Base-by-base conservation (phyloP, 30 jellyfish, hydroid and myxozoan genomes). In the Aurelia sp. region DNA sequence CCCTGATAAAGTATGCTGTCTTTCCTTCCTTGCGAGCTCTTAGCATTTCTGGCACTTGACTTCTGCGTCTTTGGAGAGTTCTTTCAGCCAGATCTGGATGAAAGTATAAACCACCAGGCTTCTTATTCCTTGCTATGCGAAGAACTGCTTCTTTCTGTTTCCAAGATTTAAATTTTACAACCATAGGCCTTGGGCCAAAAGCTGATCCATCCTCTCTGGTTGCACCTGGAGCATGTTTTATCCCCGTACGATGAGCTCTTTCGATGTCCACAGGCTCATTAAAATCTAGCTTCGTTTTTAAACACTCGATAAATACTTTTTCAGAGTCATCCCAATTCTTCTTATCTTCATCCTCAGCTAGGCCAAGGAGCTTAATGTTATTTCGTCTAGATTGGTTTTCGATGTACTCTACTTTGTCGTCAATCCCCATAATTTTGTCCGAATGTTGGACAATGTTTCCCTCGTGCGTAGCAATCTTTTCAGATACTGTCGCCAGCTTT, bases 151-250 rank as follows among this genome's bases (percentile, higher is more conserved):
- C 75, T 4, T 53, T 51, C 75, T 76, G 87, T 33, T 76, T 76
- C 87, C 87, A 76, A 31, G 87, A 76, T 78, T 50, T 57, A 59
- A 53, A 59, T n/a, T 76, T 76, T 51, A 19, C 87, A 53, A 55
- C 87, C 16, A 76, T 13, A 52, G 87, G 87, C 41, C 87, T 51
- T 16, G 87, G 87, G 57, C 87, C 78, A 59, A n/a, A n/a, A n/a
- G n/a, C n/a, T n/a, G n/a, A n/a, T n/a, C n/a, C n/a, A n/a, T n/a
- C n/a, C n/a, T n/a, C n/a, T n/a, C n/a, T n/a, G n/a, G n/a, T n/a
- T n/a, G n/a, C n/a, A n/a, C n/a, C n/a, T n/a, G n/a, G n/a, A n/a
- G n/a, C n/a, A n/a, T n/a, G n/a, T n/a, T n/a, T n/a, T n/a, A n/a
- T n/a, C n/a, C n/a, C n/a, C n/a, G 19, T n/a, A n/a, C n/a, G n/a